Evolutionary conservation across 1,140 invertebrate species (phyloP).

Genomic region (Aphis gossypii): DNA sequence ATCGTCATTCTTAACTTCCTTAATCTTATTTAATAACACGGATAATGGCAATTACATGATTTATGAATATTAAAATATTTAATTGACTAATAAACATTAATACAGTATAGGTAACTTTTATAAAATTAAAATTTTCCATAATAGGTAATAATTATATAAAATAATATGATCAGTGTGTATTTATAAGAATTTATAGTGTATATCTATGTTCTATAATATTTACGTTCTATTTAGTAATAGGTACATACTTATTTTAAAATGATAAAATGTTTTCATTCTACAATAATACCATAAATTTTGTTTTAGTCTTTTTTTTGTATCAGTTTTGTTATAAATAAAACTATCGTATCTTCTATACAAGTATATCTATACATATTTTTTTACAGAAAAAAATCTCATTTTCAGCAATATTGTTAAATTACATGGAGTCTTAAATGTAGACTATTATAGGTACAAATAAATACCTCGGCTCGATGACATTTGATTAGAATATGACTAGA

Average conservation of each 20-base stretch:
- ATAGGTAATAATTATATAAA: not conserved
- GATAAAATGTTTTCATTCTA: too few species aligned
- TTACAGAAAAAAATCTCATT: too few species aligned
- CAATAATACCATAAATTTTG: too few species aligned
- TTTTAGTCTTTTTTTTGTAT: too few species aligned
- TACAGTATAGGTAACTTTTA: not conserved
- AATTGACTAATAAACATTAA: not conserved
- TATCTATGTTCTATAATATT: too few species aligned
- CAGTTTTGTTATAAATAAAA: too few species aligned
- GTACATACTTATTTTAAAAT: too few species aligned
- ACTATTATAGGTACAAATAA: not conserved
- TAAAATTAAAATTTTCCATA: not conserved
- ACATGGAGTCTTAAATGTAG: not conserved
- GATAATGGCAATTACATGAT: not conserved
- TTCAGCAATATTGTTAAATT: too few species aligned
- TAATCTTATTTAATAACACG: not conserved
- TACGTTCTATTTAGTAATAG: too few species aligned
- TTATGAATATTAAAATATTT: not conserved
- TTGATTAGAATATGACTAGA: not conserved
- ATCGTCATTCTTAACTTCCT: not conserved
- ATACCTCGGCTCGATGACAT: not conserved
- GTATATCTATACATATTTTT: too few species aligned
- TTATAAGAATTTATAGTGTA: too few species aligned
- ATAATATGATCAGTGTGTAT: not conserved
- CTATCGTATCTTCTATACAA: too few species aligned